A percentile compares a stretch with the other conserved stretches of the same genome.
Conservation (phyloP, 2,113 vertebrate genomes). For the Phylloscopus whistleri region DNA sequence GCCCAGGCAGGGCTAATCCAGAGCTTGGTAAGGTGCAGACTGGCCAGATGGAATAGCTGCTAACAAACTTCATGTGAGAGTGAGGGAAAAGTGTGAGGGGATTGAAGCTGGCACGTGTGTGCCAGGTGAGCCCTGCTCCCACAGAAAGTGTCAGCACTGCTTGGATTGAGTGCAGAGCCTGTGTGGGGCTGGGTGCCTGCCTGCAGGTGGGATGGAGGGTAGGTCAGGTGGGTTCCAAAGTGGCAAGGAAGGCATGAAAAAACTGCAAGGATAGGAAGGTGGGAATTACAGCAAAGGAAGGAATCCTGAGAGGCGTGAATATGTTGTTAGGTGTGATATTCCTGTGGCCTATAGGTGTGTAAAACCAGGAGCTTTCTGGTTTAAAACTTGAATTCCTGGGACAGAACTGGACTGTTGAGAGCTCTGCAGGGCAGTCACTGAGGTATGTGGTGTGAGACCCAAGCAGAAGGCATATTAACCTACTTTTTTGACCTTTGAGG, state of each 20-base stretch:
- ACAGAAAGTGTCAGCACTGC: neutral
- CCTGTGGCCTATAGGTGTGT: fast-evolving
- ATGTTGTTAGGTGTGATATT: neutral
- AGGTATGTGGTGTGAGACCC: fast-evolving
- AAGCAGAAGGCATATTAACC: slow-evolving; percentile 30
- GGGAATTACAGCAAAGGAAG: neutral
- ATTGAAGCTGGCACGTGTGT: fast-evolving
- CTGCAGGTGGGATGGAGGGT: neutral
- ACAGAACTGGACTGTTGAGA: neutral
- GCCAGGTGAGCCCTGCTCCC: neutral
- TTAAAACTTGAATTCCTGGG: neutral
- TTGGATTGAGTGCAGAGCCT: neutral
- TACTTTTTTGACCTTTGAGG: slow-evolving; percentile 44
- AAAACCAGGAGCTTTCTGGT: neutral
- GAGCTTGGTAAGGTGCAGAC: neutral
- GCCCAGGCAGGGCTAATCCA: neutral
- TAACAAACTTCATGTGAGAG: fast-evolving
- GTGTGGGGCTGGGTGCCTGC: neutral
- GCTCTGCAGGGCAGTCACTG: neutral
- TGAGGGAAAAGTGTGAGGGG: fast-evolving
- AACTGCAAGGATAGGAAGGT: neutral
- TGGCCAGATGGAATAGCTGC: neutral
- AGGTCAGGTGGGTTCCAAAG: fast-evolving
- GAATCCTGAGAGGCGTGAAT: fast-evolving
- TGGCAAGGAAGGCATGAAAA: neutral